A percentile compares a stretch with the other conserved stretches of the same genome.
Conservation (phyloP, 1,140 invertebrate genomes). For the Nylanderia fulva region DNA sequence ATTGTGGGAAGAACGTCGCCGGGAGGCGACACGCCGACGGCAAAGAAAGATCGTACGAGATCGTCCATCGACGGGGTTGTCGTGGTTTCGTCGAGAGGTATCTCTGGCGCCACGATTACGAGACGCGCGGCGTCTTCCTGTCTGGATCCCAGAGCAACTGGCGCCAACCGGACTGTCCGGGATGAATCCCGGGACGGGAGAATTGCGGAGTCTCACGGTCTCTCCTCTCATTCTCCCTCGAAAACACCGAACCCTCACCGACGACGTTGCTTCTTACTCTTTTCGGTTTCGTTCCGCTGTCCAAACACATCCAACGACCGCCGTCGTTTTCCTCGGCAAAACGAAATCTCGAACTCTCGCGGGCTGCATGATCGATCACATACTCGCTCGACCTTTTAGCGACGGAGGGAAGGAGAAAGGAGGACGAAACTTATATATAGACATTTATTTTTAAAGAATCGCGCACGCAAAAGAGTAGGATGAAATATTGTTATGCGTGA, state of each 20-base stretch:
- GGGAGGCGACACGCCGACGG: constrained; percentile 31
- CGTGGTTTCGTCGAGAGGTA: constrained; percentile 43
- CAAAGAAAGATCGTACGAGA: neutral
- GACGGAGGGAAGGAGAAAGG: constrained; percentile 2
- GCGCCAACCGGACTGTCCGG: constrained; percentile 71
- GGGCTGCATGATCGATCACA: constrained; percentile 51
- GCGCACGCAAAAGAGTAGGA: neutral
- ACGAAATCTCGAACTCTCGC: constrained; percentile 67
- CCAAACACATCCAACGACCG: constrained; percentile 50
- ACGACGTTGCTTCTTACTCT: constrained; percentile 25
- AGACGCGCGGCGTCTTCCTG: constrained; percentile 70
- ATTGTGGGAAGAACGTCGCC: constrained; percentile 2
- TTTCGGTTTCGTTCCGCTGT: constrained; percentile 32
- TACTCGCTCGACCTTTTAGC: constrained; percentile 33
- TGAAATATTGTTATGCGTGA: neutral
- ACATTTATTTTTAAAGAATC: constrained; percentile 2
- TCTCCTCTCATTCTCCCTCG: neutral
- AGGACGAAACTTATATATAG: neutral
- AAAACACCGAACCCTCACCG: neutral
- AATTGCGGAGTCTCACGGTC: neutral
- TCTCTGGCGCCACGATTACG: constrained; percentile 75
- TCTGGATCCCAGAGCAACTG: constrained; percentile 73
- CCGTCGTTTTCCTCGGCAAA: constrained; percentile 44
- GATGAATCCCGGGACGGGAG: neutral
- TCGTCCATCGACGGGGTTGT: neutral